Evolutionary conservation across 1,140 invertebrate genomes (phyloP).

Genomic region (Saccostrea glomerata): DNA sequence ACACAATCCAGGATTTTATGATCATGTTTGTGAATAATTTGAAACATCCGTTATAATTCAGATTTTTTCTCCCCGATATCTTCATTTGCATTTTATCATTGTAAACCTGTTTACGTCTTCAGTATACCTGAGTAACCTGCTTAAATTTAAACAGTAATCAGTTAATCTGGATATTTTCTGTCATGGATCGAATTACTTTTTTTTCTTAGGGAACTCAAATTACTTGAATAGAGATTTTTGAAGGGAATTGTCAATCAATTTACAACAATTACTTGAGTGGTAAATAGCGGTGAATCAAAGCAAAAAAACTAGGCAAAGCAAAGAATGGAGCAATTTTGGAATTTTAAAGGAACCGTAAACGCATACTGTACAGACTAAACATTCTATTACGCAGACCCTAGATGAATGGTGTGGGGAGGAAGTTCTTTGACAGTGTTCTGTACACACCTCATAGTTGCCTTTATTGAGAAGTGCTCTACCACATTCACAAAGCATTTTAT

Average conservation of each 20-base stretch:
- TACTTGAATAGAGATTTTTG: neutral
- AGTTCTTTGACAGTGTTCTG: no score
- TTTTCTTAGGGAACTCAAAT: conserved; percentile 7
- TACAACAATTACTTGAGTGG: neutral
- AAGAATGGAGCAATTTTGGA: neutral
- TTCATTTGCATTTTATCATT: neutral
- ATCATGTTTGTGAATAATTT: neutral
- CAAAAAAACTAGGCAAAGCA: neutral
- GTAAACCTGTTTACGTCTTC: neutral
- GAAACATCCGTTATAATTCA: neutral
- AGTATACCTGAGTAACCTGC: neutral
- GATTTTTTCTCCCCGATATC: neutral
- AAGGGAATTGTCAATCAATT: conserved; percentile 29
- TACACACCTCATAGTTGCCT: neutral
- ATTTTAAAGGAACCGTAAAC: no score
- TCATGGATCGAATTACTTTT: conserved; percentile 2
- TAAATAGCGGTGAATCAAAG: neutral
- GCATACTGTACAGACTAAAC: neutral
- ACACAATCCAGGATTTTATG: neutral
- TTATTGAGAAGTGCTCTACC: neutral
- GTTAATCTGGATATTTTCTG: conserved; percentile 13
- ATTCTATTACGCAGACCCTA: neutral
- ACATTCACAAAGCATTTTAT: conserved; percentile 1
- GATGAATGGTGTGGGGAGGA: no score
- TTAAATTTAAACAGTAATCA: neutral